Conservation (phyloP, 2,113 vertebrate genomes). For the Bathybates hornii region DNA sequence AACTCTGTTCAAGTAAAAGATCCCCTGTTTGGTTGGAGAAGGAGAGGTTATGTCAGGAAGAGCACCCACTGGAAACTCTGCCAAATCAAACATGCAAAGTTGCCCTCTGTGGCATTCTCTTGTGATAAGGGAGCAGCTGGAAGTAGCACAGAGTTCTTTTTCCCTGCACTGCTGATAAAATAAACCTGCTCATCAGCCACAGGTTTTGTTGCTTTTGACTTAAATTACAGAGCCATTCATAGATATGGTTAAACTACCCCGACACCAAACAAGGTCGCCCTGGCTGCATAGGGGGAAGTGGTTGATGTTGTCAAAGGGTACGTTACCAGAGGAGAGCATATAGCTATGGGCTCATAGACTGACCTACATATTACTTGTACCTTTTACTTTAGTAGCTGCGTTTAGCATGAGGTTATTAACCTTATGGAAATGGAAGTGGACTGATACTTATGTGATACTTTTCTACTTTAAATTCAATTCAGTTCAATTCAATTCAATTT, state of each 20-base stretch:
- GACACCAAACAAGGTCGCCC: neutral
- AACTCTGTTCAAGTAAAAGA: neutral
- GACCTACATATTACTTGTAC: neutral
- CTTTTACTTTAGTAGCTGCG: neutral
- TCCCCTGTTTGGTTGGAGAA: neutral
- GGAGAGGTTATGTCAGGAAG: neutral
- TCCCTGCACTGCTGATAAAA: neutral
- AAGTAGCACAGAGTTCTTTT: neutral
- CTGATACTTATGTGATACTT: neutral
- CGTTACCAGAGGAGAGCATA: neutral
- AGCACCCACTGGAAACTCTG: neutral
- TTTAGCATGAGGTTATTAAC: neutral
- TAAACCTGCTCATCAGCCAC: neutral
- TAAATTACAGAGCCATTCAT: neutral
- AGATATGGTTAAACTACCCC: neutral
- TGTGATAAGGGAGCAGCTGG: neutral
- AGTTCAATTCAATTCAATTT: neutral
- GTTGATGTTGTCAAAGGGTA: neutral
- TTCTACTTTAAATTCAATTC: neutral
- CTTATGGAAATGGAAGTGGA: neutral
- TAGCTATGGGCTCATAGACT: neutral
- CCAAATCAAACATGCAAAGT: neutral
- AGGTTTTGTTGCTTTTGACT: neutral
- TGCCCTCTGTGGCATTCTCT: neutral
- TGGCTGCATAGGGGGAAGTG: rapidly evolving